Conservation (phyloP, 2,888 invertebrate species). For the Sinhomidia bicolor region DNA sequence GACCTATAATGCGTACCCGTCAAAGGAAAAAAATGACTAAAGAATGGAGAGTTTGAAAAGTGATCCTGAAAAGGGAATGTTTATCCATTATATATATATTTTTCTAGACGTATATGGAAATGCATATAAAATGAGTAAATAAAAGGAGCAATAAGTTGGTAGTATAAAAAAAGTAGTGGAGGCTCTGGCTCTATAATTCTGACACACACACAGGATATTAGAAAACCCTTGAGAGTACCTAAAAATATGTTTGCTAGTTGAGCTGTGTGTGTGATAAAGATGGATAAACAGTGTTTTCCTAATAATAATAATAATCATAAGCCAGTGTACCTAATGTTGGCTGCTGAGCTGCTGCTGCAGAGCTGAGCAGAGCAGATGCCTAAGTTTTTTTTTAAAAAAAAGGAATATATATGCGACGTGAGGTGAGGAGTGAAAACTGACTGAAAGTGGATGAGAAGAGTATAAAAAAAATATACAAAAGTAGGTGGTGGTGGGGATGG, state of each 20-base stretch:
- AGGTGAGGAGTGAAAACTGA: not conserved
- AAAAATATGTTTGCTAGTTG: not conserved
- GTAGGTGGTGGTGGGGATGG: not conserved
- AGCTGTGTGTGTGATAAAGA: not conserved
- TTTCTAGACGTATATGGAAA: not conserved
- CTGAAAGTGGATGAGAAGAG: constrained; percentile 1
- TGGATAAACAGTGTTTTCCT: not conserved
- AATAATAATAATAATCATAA: not conserved
- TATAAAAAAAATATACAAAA: not conserved
- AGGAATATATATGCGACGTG: not conserved
- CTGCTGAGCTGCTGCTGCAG: too few relatives aligned
- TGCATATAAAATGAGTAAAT: constrained; percentile 37
- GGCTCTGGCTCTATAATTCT: not conserved
- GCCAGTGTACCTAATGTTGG: not conserved
- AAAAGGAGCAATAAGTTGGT: constrained; percentile 2
- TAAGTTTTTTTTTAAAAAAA: too few relatives aligned
- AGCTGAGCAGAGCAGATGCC: too few relatives aligned
- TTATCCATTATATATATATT: not conserved
- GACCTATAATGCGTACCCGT: constrained; percentile 10
- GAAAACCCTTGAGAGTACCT: constrained; percentile 33
- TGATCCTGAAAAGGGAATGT: not conserved
- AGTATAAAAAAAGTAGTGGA: too few relatives aligned
- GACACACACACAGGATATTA: constrained; percentile 19
- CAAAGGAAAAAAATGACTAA: constrained; percentile 22
- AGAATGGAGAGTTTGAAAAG: not conserved